Evolutionary conservation across 2,888 invertebrate genomes (phyloP).

Genomic region (Elysia crispata): DNA sequence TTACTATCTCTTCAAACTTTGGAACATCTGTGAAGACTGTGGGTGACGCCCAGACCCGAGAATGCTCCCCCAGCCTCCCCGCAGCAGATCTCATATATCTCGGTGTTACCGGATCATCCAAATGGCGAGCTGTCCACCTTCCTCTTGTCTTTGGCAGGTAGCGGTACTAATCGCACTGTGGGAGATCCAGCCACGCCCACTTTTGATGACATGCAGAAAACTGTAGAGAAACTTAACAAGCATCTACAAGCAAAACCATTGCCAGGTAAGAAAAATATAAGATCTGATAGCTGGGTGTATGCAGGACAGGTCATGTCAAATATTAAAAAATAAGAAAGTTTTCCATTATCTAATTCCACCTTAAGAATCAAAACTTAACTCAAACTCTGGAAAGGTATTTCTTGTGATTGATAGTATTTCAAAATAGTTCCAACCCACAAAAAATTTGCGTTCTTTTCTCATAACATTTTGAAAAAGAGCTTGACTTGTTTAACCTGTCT

Average conservation of each 20-base stretch:
- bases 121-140: slow-evolving; percentile 9
- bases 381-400: no score
- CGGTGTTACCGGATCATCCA: slow-evolving; percentile 50
- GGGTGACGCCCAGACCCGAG: slow-evolving; percentile 49
- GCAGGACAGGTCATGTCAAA: no score
- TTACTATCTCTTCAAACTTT: neutral
- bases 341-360: no score
- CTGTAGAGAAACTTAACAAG: slow-evolving; percentile 51
- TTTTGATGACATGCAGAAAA: slow-evolving; percentile 47
- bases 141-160: slow-evolving; percentile 26
- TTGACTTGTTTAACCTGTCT: no score
- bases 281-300: no score
- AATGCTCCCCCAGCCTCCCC: no score
- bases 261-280: slow-evolving; percentile 38
- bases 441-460: no score
- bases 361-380: no score
- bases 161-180: slow-evolving; percentile 24
- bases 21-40: slow-evolving; percentile 46
- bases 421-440: no score
- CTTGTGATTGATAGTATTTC: no score
- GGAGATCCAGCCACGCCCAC: slow-evolving; percentile 38
- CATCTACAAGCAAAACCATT: slow-evolving; percentile 53
- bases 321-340: no score
- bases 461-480: no score
- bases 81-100: slow-evolving; percentile 52